Percentiles rank a stretch among this genome's conserved stretches.
These are phyloP conservation scores for Morelia viridis DNA, from an alignment of 2,797 vertebrate species.

Conservation along the genomic window DNA sequence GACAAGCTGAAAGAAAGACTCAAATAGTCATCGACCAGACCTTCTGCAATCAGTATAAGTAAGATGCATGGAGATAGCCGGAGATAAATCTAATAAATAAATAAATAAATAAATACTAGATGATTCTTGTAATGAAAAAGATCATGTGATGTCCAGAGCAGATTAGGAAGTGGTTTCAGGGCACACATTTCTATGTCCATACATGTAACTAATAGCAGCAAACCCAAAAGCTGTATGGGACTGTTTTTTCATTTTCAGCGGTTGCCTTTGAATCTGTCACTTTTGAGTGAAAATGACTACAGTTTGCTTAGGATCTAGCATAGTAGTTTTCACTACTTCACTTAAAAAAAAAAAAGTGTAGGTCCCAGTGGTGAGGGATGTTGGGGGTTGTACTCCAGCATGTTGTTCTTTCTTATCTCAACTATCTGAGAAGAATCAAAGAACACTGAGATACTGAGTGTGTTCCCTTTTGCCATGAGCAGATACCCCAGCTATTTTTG, in stretches of 20 bases:
- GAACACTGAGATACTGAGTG: too few species aligned
- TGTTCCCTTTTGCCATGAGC: too few species aligned
- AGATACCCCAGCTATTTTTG: too few species aligned
- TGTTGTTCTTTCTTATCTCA: too few species aligned
- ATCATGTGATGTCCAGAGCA: not conserved
- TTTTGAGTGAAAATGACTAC: not conserved
- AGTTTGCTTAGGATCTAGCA: not conserved
- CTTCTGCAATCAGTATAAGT: not conserved
- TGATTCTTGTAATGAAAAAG: not conserved
- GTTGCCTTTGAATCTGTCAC: not conserved
- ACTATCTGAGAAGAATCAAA: too few species aligned
- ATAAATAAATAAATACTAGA: too few species aligned
- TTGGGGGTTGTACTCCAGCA: too few species aligned
- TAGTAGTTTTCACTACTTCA: not conserved
- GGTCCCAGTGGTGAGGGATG: too few species aligned
- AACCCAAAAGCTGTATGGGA: not conserved
- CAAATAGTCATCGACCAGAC: not conserved
- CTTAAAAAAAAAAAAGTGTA: not conserved
- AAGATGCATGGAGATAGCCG: not conserved
- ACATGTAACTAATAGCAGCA: not conserved
- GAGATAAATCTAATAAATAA: too few species aligned
- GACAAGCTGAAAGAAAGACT: too few species aligned
- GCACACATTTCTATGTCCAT: not conserved
- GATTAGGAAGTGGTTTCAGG: not conserved
- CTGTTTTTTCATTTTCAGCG: not conserved